Percentiles rank a stretch among this genome's conserved stretches.
phyloP scores from a whole-genome alignment of 2,113 vertebrate species.

The Calidris pugnax region DNA sequence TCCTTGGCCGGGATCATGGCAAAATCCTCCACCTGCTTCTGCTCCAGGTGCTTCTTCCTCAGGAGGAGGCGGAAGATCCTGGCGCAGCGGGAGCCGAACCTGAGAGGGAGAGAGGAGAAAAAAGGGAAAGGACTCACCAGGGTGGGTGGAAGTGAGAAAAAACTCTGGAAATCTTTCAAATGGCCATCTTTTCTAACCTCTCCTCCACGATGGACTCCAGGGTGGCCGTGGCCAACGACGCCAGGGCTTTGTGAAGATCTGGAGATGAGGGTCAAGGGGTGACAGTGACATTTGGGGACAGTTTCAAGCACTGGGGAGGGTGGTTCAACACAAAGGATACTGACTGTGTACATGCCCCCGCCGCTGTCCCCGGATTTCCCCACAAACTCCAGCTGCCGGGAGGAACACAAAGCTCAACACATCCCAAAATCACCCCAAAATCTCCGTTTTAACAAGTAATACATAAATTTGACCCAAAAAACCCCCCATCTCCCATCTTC shows the following conservation, averaged over 20 bases:
- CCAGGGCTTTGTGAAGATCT: slow-evolving; percentile 88
- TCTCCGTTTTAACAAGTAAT: background rate
- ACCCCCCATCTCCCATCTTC: too few species aligned
- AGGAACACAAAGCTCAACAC: background rate
- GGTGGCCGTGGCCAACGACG: slow-evolving; percentile 85
- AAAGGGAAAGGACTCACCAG: too few species aligned
- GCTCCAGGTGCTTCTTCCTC: slow-evolving; percentile 90
- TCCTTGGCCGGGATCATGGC: slow-evolving; percentile 98
- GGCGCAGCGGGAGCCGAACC: slow-evolving; percentile 92
- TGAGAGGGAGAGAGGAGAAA: background rate
- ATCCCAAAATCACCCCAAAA: background rate
- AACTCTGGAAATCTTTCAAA: accelerated
- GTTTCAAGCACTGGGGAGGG: accelerated
- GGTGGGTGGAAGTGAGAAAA: accelerated
- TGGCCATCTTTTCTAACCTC: slow-evolving; percentile 68
- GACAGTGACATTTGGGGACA: accelerated
- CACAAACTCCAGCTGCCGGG: slow-evolving; percentile 88
- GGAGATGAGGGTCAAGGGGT: slow-evolving; percentile 69
- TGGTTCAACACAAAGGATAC: slow-evolving; percentile 82
- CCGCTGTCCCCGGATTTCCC: slow-evolving; percentile 92
- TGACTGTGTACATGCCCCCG: slow-evolving; percentile 91
- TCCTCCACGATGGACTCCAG: slow-evolving; percentile 94
- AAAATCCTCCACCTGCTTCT: slow-evolving; percentile 98
- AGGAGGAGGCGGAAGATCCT: slow-evolving; percentile 89
- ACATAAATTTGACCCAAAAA: background rate